phyloP scores from a whole-genome alignment of 2,113 vertebrate genomes.

The Pygoscelis antarcticus region DNA sequence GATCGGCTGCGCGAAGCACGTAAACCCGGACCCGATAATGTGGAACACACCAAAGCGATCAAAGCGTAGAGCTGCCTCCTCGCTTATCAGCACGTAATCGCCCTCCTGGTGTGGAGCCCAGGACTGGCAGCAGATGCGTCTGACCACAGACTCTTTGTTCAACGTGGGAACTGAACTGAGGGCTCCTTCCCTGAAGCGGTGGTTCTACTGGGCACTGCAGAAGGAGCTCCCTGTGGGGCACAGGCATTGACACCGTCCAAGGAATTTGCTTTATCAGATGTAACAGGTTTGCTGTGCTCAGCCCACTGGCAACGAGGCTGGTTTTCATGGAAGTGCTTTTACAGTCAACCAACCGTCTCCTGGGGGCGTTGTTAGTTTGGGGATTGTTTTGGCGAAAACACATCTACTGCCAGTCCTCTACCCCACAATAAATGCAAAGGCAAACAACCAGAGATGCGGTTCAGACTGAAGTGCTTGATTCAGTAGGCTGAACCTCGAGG shows the following conservation, averaged over 20 bases:
- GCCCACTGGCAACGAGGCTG: not conserved
- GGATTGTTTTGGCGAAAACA: not conserved
- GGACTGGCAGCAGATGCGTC: fast-evolving
- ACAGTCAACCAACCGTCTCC: fast-evolving
- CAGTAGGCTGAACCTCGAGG: not conserved
- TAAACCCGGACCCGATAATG: fast-evolving
- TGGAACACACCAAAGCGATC: not conserved
- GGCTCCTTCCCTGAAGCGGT: not conserved
- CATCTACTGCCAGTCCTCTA: not conserved
- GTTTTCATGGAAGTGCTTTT: not conserved
- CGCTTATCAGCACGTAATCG: fast-evolving
- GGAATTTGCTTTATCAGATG: not conserved
- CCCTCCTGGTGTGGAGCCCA: fast-evolving
- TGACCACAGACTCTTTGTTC: not conserved
- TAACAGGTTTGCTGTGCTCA: fast-evolving
- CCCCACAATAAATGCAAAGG: not conserved
- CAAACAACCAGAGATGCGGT: fast-evolving
- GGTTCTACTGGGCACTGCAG: not conserved
- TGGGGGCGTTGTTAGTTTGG: not conserved
- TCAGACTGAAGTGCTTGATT: not conserved
- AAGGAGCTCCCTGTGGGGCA: not conserved
- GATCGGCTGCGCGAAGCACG: fast-evolving
- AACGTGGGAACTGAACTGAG: not conserved
- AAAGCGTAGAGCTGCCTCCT: not conserved
- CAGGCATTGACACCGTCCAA: not conserved